Conservation (phyloP, 2,888 invertebrate genomes). For the Mythimna impura region DNA sequence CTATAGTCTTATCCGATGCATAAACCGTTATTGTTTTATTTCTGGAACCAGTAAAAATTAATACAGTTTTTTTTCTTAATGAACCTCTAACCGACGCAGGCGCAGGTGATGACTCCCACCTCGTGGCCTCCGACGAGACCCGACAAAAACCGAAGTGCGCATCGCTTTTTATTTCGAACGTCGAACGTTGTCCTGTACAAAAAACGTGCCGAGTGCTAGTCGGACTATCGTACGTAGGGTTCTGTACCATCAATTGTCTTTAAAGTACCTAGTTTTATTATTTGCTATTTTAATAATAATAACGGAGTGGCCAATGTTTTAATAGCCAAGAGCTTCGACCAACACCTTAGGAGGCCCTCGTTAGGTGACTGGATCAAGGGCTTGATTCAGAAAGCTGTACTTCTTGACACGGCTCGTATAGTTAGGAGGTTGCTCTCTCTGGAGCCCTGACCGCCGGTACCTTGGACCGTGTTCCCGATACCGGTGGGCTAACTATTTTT, state of each 20-base stretch:
- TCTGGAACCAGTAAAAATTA: constrained; percentile 23
- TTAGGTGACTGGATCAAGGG: no score
- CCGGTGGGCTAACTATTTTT: no score
- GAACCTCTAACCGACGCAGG: constrained; percentile 46
- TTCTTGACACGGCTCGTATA: no score
- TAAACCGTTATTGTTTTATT: constrained; percentile 15
- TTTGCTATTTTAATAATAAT: no score
- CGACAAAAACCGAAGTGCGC: constrained; percentile 64
- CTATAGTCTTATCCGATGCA: background rate
- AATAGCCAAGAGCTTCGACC: no score
- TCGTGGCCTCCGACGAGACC: constrained; percentile 55
- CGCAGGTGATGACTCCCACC: constrained; percentile 56
- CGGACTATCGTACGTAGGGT: background rate
- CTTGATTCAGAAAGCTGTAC: no score
- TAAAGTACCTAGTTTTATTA: no score
- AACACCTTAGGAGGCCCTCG: no score
- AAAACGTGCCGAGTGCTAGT: constrained; percentile 31
- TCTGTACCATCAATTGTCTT: background rate
- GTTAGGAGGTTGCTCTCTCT: no score
- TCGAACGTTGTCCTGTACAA: constrained; percentile 56
- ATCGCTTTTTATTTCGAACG: constrained; percentile 53
- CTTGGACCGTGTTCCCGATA: no score
- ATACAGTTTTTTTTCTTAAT: constrained; percentile 36
- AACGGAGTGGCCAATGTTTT: no score
- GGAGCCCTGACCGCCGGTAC: no score